Base-by-base conservation (phyloP, 2,888 invertebrate genomes). In the Nineta flava region DNA sequence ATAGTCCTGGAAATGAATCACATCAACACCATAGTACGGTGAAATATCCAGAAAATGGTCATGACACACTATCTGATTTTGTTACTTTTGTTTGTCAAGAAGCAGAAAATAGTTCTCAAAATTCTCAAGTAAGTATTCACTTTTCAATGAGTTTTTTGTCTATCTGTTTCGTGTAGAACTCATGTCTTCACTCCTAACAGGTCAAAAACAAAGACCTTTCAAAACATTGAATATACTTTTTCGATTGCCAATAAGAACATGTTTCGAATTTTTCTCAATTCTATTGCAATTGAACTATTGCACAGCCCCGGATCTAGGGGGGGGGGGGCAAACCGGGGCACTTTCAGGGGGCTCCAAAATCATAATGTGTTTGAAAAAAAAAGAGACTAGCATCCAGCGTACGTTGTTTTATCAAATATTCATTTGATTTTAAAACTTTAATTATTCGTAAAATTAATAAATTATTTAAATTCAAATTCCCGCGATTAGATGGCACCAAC, bases 31-130 rank as follows among this genome's bases (percentile, higher is more conserved):
- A 68, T 54, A 65, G 69, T 53, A 67, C 70, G 51, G 65, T 69
- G 54, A 83, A 83, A 65, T 87, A 90, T 65, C 80, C 83, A 47
- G 88, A 90, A 64, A 87, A 85, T 59, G 83, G 87, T 1, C 87
- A 88, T 63, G 94, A 95, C 66, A 90, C 90, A 0, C 79, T 95
- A 55, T 87, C 92, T 2, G 95, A 96, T 69, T 95, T 95, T 68
- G 95, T 95, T 55, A 93, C 94, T 43, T 90, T 95, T 62, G 95
- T 95, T 48, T 95, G 95, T 64, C 94, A 94, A 69, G 95, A 95
- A 68, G 86, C 87, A 31, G 83, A 87, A 58, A 81, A 81, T 53
- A 81, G 81, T 52, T 76, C 78, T 60, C 83, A 83, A 67, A 77
- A 79, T 62, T 71, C 83, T 62, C 84, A 84, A 78, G 83, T 83